A percentile compares a stretch with the other conserved stretches of the same genome.
Conservation (phyloP, 1,140 invertebrate genomes). For the Saccostrea cuccullata region DNA sequence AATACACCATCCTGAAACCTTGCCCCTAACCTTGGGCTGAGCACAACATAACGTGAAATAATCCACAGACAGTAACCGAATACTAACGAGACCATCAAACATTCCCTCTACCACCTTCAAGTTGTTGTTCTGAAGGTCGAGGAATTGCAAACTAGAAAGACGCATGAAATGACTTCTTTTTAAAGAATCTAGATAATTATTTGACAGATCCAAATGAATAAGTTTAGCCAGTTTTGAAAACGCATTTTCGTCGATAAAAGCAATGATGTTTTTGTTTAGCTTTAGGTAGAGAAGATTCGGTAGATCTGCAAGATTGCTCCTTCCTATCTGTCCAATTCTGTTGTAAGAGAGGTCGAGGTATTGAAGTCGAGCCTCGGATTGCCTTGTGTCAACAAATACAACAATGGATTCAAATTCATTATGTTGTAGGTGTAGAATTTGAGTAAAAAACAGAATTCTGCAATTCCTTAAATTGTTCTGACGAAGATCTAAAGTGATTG, state of each 20-base stretch:
- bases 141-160: neutral
- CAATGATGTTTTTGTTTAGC: neutral
- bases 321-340: neutral
- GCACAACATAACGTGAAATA: constrained; percentile 82
- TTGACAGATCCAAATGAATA: neutral
- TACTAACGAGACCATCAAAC: constrained; percentile 19
- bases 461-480: neutral
- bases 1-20: too few relatives aligned
- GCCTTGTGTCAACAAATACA: neutral
- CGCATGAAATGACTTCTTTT: neutral
- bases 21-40: constrained; percentile 69
- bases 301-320: neutral
- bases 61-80: constrained; percentile 67
- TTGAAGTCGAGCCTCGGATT: constrained; percentile 4
- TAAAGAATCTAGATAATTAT: neutral
- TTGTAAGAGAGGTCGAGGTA: neutral
- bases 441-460: neutral
- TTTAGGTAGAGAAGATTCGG: neutral
- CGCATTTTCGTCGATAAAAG: neutral
- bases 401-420: neutral
- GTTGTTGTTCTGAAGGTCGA: constrained; percentile 16
- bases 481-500: neutral
- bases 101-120: neutral
- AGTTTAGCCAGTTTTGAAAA: neutral
- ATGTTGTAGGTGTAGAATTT: neutral